Evolutionary conservation across 35 echinoderm and acorn worm genomes (phyloP).

Genomic region (Lytechinus variegatus): DNA sequence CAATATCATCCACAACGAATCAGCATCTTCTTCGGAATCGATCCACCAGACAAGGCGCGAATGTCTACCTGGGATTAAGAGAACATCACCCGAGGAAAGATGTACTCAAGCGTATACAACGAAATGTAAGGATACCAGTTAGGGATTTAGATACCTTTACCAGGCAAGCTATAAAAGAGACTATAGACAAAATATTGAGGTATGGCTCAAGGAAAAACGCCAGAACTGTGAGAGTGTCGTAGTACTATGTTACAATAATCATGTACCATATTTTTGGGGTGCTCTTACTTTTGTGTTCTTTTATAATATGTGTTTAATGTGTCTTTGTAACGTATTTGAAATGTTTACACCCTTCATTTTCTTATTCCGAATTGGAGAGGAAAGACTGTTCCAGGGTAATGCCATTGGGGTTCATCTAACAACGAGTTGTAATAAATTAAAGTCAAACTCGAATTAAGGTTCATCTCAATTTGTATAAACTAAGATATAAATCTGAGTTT

Average conservation of each 20-base stretch:
- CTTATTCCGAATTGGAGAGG: neutral
- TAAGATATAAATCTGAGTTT: no score
- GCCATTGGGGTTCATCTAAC: no score
- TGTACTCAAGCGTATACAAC: neutral
- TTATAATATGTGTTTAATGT: neutral
- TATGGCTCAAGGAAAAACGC: neutral
- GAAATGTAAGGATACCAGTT: neutral
- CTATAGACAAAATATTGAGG: constrained; percentile 12
- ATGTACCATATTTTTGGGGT: neutral
- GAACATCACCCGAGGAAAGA: neutral
- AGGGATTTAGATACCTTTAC: constrained; percentile 12
- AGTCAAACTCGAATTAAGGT: no score
- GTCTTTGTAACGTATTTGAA: constrained; percentile 27
- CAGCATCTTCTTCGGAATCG: neutral
- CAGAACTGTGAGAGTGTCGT: neutral
- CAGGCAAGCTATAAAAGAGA: constrained; percentile 12
- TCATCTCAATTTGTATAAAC: no score
- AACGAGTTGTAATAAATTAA: no score
- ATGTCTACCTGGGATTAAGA: neutral
- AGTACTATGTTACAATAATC: neutral
- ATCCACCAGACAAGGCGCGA: neutral
- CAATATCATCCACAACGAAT: neutral
- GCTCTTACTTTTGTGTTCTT: constrained; percentile 31
- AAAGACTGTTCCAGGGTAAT: no score
- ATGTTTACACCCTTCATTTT: neutral